Evolutionary conservation across 2,888 invertebrate species (phyloP), one percentile per base, ranked within the genome.

Genomic region (Calliphora vomitoria): DNA sequence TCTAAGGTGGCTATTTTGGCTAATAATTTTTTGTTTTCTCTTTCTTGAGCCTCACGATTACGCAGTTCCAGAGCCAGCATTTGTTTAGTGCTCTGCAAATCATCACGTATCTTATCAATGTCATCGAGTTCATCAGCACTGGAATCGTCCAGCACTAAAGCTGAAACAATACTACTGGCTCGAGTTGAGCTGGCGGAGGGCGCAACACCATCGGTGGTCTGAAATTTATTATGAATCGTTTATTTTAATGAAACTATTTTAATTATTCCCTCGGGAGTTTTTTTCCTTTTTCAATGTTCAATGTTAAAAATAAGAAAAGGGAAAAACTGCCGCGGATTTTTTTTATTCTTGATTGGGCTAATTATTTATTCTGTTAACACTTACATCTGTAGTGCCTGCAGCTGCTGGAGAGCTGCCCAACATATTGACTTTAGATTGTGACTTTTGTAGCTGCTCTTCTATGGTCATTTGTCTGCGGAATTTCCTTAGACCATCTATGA

Each of bases 81-180:
- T 94, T 98, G 98, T 93, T 98, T 98, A 8, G 98, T 98, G 84
- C 98, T 98, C 92, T 98, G 98, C 55, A 98, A 95, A 93, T 98
- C 98, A 92, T 98, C 98, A 90, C 98, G 95, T 20, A 98, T 96
- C 92, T 97, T 97, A 91, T 98, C 98, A 90, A 98, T 98, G 91
- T 98, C 98, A 90, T 98, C 98, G 95, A 98, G 95, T 91, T 98
- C 98, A 92, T 98, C 98, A 18, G 95, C 96, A 90, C 96, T 97
- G 80, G 96, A 95, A 64, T 85, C 85, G 8, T 95, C 95, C 90
- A 96, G 95, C n/a, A 95, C 91, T 31, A 92, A 91, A 82, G 90
- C 89, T 0, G 92, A 91, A 2, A 91, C 92, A 76, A 92, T 91
- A 89, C 91, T 91, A 64, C 82, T 68, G 47, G 91, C 60, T 60